Evolutionary conservation across 2,797 vertebrate species (phyloP).

Genomic region (Aldrovandia affinis): DNA sequence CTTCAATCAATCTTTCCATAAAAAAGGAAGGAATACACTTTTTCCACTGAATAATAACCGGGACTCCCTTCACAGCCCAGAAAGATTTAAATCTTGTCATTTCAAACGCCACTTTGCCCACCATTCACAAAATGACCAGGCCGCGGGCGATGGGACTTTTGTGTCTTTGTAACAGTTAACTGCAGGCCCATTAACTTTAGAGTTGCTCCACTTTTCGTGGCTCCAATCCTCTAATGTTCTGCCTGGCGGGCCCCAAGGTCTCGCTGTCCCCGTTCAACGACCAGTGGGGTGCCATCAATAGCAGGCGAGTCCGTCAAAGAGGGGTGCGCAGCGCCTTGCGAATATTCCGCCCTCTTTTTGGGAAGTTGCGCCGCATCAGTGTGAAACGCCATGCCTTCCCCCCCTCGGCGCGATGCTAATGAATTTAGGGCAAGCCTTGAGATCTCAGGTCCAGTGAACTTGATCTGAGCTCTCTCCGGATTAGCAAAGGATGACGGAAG

Average conservation of each 20-base stretch:
- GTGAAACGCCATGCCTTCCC: too few species aligned
- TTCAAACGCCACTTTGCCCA: background rate
- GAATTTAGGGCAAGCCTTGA: background rate
- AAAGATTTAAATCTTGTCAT: too few species aligned
- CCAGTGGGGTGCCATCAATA: background rate
- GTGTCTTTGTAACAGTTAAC: background rate
- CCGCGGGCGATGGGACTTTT: background rate
- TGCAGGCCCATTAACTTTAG: background rate
- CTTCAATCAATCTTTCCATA: too few species aligned
- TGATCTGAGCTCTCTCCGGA: background rate
- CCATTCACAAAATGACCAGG: background rate
- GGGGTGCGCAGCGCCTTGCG: background rate
- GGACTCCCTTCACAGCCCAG: background rate
- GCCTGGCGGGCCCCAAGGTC: background rate
- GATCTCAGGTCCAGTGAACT: background rate
- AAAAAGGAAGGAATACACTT: background rate
- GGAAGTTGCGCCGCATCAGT: background rate
- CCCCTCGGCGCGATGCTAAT: too few species aligned
- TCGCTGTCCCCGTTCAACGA: background rate
- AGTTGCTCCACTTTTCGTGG: background rate
- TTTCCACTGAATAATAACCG: background rate
- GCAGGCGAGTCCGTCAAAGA: background rate
- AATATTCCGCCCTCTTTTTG: background rate
- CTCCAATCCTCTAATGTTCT: background rate
- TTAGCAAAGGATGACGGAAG: background rate